These are phyloP conservation scores for Monopis laevigella DNA, from an alignment of 2,888 invertebrate genomes.

Conservation along the genomic window DNA sequence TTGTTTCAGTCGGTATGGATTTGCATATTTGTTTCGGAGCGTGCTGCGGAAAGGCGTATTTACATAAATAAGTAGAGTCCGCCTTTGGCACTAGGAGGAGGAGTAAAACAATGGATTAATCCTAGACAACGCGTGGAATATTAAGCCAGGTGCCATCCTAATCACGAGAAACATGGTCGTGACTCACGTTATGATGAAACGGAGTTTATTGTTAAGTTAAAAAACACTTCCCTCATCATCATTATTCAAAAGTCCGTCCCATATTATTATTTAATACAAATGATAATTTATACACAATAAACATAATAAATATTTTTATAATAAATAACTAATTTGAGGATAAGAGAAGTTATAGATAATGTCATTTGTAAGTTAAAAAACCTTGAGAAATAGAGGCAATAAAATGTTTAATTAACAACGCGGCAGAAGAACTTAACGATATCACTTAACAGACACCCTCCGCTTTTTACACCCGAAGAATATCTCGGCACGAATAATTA, in stretches of 20 bases:
- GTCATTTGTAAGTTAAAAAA: no score
- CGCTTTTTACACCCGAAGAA: conserved; percentile 41
- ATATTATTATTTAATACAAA: no score
- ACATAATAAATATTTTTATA: no score
- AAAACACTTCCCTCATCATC: no score
- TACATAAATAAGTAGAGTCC: conserved; percentile 4
- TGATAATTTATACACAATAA: no score
- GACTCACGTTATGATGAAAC: no score
- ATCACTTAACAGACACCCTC: conserved; percentile 54
- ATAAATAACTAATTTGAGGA: no score
- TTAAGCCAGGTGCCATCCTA: conserved; percentile 27
- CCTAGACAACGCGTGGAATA: conserved; percentile 26
- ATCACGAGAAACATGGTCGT: no score
- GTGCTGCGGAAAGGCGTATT: conserved; percentile 1
- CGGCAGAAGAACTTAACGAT: conserved; percentile 45
- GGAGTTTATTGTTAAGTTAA: no score
- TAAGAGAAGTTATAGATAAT: no score
- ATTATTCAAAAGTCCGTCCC: no score
- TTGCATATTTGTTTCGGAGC: neutral
- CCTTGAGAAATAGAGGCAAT: no score
- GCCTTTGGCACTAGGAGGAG: neutral
- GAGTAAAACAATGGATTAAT: conserved; percentile 20
- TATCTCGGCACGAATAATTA: conserved; percentile 51
- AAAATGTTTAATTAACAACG: conserved; percentile 49
- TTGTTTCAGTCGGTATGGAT: neutral